phyloP scores from a whole-genome alignment of 92 coral and sea anemone genomes.

The Epizoanthus ramosus region DNA sequence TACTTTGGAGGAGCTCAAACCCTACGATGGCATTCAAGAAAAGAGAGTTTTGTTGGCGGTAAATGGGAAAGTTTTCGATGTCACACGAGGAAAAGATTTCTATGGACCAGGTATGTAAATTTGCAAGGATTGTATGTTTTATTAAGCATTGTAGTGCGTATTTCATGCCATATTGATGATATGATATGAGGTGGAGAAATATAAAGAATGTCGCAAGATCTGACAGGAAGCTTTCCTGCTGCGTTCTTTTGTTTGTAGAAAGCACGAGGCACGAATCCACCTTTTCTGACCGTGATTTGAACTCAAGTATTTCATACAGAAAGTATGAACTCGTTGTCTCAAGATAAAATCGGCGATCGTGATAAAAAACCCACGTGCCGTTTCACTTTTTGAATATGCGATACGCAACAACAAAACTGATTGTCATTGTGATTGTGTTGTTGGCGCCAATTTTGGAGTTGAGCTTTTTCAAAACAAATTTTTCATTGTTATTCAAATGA shows the following conservation, averaged over 20 bases:
- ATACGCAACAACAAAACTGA: neutral
- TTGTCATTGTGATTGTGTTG: neutral
- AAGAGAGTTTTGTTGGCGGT: constrained; percentile 90
- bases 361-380: neutral
- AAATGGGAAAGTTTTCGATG: constrained; percentile 95
- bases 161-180: neutral
- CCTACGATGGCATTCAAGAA: constrained; percentile 90
- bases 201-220: constrained; percentile 15
- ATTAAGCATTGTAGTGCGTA: neutral
- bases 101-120: constrained; percentile 92
- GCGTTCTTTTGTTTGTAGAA: neutral
- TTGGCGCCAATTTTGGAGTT: neutral
- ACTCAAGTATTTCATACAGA: neutral
- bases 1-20: constrained; percentile 80
- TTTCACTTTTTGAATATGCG: neutral
- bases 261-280: neutral
- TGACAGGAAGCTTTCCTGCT: constrained; percentile 17
- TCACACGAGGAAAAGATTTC: constrained; percentile 95
- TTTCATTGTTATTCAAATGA: constrained; percentile 33
- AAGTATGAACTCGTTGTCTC: too few species aligned
- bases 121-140: neutral
- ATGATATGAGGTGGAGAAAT: neutral
- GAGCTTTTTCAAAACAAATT: constrained; percentile 19
- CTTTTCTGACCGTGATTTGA: neutral
- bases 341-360: neutral